A percentile compares a stretch with the other conserved stretches of the same genome.
These are phyloP conservation scores for Gambelia wislizenii DNA, from an alignment of 2,797 vertebrate species.

Conservation along the genomic window DNA sequence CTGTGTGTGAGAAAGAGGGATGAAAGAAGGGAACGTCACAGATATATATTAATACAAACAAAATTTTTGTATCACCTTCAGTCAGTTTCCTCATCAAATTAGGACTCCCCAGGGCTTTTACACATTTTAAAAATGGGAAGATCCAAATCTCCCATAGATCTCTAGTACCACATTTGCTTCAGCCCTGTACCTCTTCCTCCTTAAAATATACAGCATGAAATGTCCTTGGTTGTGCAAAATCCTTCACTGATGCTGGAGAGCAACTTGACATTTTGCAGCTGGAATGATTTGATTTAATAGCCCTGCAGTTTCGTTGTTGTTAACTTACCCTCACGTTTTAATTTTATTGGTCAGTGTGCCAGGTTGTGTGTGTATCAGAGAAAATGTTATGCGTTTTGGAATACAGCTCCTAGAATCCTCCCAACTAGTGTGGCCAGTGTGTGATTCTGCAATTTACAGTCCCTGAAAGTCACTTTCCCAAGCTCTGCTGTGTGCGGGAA, in stretches of 20 bases:
- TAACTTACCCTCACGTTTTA: not conserved
- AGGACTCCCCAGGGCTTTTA: not conserved
- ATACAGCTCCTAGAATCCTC: not conserved
- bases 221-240: not conserved
- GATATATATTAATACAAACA: not conserved
- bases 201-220: not conserved
- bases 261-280: not conserved
- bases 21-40: not conserved
- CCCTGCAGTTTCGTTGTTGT: not conserved
- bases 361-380: not conserved
- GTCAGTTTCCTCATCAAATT: not conserved
- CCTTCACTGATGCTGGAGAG: not conserved
- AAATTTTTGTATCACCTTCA: not conserved
- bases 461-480: too few relatives aligned
- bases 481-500: too few relatives aligned
- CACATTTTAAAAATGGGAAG: too few relatives aligned
- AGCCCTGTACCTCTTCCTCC: too few relatives aligned
- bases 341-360: not conserved
- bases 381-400: not conserved
- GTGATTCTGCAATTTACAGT: too few relatives aligned
- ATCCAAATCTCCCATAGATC: not conserved
- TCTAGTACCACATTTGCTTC: not conserved
- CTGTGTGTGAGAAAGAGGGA: not conserved
- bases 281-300: not conserved
- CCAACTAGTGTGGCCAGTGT: not conserved